A percentile compares a stretch with the other conserved stretches of the same genome.
Evolutionary conservation across 2,888 invertebrate genomes (phyloP).

Genomic region (Diadegma fenestrale): DNA sequence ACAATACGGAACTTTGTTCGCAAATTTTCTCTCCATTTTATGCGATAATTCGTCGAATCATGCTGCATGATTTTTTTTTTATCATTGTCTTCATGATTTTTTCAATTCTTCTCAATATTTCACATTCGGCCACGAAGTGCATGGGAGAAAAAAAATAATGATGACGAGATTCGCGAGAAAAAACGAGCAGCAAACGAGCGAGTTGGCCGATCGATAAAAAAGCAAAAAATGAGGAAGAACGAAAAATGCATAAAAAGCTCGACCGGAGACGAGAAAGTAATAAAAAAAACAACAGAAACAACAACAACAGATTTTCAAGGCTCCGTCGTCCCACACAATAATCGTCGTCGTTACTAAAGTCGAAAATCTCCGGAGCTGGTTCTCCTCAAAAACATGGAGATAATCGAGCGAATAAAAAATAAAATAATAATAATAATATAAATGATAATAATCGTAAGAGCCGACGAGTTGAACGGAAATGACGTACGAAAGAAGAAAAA

Average conservation of each 20-base stretch:
- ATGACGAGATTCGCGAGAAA: neutral
- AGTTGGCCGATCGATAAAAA: slow-evolving; percentile 15
- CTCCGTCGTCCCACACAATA: slow-evolving; percentile 52
- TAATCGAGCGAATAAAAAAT: neutral
- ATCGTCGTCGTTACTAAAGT: slow-evolving; percentile 41
- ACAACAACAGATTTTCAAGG: slow-evolving; percentile 41
- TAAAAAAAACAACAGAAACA: slow-evolving; percentile 29
- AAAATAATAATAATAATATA: neutral
- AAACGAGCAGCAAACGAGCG: neutral
- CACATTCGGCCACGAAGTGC: neutral
- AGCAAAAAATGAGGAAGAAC: neutral
- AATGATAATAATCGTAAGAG: neutral
- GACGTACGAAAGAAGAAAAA: slow-evolving; percentile 1
- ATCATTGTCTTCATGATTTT: neutral
- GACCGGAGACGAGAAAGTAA: slow-evolving; percentile 17
- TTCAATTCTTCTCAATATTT: neutral
- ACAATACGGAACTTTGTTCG: no score
- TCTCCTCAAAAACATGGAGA: slow-evolving; percentile 40
- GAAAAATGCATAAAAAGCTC: slow-evolving; percentile 18
- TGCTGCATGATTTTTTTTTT: neutral
- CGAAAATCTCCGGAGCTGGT: slow-evolving; percentile 58
- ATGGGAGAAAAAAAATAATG: neutral
- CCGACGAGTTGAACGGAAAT: neutral
- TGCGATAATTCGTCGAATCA: no score
- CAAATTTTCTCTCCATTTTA: no score